phyloP scores from a whole-genome alignment of 2,797 vertebrate genomes.

The Muraenolepis orangiensis region DNA sequence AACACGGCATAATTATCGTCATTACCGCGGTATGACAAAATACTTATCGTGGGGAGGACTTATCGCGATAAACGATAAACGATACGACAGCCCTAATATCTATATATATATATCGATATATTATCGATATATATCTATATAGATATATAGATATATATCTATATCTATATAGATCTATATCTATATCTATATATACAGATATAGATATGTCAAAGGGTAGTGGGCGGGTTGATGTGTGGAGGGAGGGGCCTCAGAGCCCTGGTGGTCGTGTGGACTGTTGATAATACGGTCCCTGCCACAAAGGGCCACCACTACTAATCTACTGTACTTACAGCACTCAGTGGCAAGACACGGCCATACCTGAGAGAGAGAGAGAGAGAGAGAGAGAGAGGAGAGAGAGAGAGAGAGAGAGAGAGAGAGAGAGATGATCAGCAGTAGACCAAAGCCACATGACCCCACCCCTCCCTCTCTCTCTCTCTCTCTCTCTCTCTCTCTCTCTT shows the following conservation, averaged over 20 bases:
- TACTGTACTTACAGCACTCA: conserved; percentile 23
- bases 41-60: too few relatives aligned
- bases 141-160: neutral
- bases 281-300: too few relatives aligned
- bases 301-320: conserved; percentile 33
- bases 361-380: neutral
- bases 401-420: neutral
- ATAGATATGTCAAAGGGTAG: neutral
- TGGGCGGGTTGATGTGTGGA: conserved; percentile 33
- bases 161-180: neutral
- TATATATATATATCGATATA: too few relatives aligned
- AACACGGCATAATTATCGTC: too few relatives aligned
- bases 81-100: too few relatives aligned
- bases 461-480: neutral
- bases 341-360: conserved; percentile 24
- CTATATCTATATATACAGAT: neutral
- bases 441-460: neutral
- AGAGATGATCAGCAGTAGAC: neutral
- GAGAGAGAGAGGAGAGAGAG: neutral
- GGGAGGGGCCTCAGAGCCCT: conserved; percentile 43
- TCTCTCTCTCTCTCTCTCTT: too few relatives aligned
- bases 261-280: conserved; percentile 45
- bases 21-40: too few relatives aligned
- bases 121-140: too few relatives aligned
- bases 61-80: too few relatives aligned